Base-by-base conservation (phyloP, 2,888 invertebrate genomes). In the Drosophila birchii region DNA sequence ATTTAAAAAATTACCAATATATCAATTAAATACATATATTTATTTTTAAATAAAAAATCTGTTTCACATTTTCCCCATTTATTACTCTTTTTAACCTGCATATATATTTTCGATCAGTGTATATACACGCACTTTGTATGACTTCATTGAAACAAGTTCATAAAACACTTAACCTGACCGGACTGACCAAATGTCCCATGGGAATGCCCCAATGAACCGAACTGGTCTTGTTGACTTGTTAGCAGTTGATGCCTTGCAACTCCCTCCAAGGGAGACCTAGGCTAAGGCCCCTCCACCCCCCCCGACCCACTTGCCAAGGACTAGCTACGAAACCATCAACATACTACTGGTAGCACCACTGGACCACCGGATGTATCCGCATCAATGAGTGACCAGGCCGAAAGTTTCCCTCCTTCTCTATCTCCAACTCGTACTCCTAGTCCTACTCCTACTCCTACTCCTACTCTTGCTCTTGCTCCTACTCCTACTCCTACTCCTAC, bases 131-230 rank as follows among this genome's bases (percentile, higher is more conserved):
- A 86, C 71, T 74, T 81, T 75, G 88, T 79, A 51, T 79, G 89
- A 87, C 82, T 89, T 81, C 80, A 87, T 84, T 85, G 88, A 89
- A 88, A 89, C 83, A 84, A 90, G 89, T 90, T 90, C 90, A 90
- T 90, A 90, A 90, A 90, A 89, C 91, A 90, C 89, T 90, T 90
- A 89, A 90, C 85, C 81, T 68, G 75, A 69, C 79, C 76, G 78
- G 78, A 70, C 82, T 75, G 79, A 76, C 81, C 79, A 82, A 80
- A 81, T 79, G 82, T 82, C 79, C 82, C 80, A 67, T 76, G 79
- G 80, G 79, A 72, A 60, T 86, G 86, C 47, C 68, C 72, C 36
- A 71, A 58, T 71, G 71, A 68, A 58, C 58, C 36, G 34, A 41
- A 39, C 64, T 26, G 55, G 44, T 63, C 75, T 53, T 66, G 67